Evolutionary conservation across 2,113 vertebrate genomes (phyloP), one percentile per base, ranked within the genome.

Genomic region (Gallinago media): DNA sequence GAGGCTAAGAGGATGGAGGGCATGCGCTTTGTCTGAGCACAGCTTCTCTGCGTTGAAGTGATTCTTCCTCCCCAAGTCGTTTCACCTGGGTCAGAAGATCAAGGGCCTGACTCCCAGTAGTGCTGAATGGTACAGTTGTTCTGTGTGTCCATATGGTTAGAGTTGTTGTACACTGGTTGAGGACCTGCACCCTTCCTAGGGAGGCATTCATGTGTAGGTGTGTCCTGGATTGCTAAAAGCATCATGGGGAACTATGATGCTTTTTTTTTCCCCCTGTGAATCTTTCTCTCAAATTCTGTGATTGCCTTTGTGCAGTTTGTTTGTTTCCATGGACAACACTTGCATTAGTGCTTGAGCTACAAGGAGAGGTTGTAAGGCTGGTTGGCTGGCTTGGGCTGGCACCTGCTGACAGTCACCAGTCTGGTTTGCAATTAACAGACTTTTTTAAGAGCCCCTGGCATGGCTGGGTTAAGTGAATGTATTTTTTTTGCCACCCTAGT

Each of bases 391-490:
- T 66, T 74, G 81, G 65, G 55, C 23, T 91, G 31, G 31, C 23
- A 31, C 9, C 81, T 72, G 68, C 87, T 67, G 70, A 38, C 32
- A 74, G 4, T 63, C 61, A 18, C 46, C 31, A 9, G 8, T 4
- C 1, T 44, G 70, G 67, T 80, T 91, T 50, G 54, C 27, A 55
- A 3, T 23, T 23, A 36, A 36, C 2, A 56, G 67, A 29, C 22
- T 56, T 55, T 27, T 42, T 74, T 34, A 81, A 71, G 61, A 87
- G 62, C 70, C 63, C 73, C 62, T 67, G 81, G 55, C 27, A 13
- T 74, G 32, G 68, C 90, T 95, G 74, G 88, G 56, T 78, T 94
- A 78, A 94, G 74, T 72, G 77, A 87, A 82, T 20, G 8, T 40
- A 17, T 81, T 92, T 85, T 19, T 55, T 78, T 40, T 71, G 87